These are phyloP conservation scores for Eulemur coronatus DNA, from an alignment of 2,797 vertebrate genomes.

Conservation along the genomic window DNA sequence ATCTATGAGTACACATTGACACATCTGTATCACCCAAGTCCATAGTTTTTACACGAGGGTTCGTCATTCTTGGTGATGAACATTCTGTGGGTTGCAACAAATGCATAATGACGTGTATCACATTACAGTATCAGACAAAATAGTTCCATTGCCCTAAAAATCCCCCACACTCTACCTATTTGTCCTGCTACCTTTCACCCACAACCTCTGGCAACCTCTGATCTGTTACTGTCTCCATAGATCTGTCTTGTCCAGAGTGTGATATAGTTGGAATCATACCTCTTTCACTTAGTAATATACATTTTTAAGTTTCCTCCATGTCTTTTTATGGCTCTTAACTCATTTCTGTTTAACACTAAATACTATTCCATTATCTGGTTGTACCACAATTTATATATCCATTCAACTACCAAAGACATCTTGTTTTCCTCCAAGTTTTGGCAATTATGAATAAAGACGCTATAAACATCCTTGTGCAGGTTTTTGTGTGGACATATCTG, in stretches of 20 bases:
- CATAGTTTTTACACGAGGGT: fast-evolving
- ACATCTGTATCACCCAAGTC: neutral
- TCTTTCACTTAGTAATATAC: neutral
- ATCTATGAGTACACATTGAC: no score
- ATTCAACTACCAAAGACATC: neutral
- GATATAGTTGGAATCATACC: neutral
- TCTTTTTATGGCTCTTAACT: neutral
- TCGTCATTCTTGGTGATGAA: neutral
- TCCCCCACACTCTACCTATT: neutral
- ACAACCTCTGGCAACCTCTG: no score
- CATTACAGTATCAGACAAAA: neutral
- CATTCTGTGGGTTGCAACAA: neutral
- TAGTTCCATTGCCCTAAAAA: neutral
- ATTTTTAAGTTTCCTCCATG: neutral
- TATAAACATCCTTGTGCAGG: neutral
- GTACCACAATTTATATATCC: neutral
- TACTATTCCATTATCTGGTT: neutral
- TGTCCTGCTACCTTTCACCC: neutral
- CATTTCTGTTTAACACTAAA: neutral
- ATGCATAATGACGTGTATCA: no score
- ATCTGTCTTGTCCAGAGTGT: neutral
- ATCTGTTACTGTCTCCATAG: neutral
- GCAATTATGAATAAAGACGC: neutral
- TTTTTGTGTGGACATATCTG: neutral
- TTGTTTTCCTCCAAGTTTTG: neutral